phyloP scores from a whole-genome alignment of 2,888 invertebrate genomes.

The Macrosiphum euphorbiae region DNA sequence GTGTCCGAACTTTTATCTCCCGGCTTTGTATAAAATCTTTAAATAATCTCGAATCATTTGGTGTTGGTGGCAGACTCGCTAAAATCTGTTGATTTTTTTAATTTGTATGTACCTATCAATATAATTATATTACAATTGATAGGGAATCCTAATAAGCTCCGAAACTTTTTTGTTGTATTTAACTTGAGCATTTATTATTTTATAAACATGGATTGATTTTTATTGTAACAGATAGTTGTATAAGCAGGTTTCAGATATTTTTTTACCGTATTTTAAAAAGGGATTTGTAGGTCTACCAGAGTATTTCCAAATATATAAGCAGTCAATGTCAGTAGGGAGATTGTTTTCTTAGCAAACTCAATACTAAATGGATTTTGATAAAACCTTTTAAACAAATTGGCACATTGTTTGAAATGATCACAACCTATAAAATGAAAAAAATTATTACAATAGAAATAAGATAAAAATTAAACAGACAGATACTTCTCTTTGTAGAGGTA shows the following conservation, averaged over 20 bases:
- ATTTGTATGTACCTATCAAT: not conserved
- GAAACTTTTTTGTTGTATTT: not conserved
- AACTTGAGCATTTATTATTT: not conserved
- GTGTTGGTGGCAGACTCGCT: no score
- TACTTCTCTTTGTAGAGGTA: not conserved
- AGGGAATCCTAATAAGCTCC: not conserved
- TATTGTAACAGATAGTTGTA: not conserved
- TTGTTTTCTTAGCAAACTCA: not conserved
- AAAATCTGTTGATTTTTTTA: no score
- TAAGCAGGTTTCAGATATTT: not conserved
- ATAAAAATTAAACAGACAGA: not conserved
- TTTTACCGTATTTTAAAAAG: not conserved
- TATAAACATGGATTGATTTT: not conserved
- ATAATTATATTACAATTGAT: not conserved
- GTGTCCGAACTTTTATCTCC: no score
- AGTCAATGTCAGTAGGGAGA: slow-evolving; percentile 8
- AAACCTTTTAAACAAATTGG: not conserved
- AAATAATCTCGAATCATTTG: no score
- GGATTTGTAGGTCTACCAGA: not conserved
- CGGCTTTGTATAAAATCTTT: no score
- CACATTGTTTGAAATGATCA: not conserved
- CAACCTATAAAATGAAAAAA: not conserved
- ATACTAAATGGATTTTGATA: slow-evolving; percentile 34
- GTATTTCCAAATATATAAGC: not conserved
- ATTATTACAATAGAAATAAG: not conserved